These are phyloP conservation scores for Sus cebifrons DNA, from an alignment of 2,797 vertebrate species.

Conservation along the genomic window DNA sequence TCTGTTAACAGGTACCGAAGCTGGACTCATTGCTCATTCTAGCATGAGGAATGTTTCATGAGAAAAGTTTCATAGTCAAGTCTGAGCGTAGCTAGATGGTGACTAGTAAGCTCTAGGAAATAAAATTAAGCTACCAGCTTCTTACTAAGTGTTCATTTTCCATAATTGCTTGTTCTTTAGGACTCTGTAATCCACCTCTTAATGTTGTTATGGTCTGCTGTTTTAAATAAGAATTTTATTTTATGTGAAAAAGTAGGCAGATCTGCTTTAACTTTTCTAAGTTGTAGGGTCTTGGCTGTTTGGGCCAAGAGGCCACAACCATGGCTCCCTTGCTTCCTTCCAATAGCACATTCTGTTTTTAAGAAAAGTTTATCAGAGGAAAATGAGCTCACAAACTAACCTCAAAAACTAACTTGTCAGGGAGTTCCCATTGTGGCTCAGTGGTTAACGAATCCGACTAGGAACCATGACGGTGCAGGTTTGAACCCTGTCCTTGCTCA, in stretches of 20 bases:
- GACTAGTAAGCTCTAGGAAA: background rate
- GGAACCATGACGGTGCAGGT: too few species aligned
- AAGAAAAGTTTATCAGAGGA: background rate
- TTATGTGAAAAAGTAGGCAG: background rate
- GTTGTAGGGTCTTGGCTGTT: background rate
- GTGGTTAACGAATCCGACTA: too few species aligned
- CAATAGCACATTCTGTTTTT: background rate
- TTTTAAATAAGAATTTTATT: constrained; percentile 56
- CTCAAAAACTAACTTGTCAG: constrained; percentile 33
- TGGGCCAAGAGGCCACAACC: background rate
- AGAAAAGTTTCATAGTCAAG: background rate
- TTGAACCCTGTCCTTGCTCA: too few species aligned
- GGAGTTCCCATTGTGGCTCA: too few species aligned
- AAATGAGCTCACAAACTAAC: background rate
- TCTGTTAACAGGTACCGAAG: background rate
- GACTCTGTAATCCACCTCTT: background rate
- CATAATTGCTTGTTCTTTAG: background rate
- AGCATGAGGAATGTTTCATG: background rate
- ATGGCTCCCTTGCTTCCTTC: background rate
- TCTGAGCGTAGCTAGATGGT: background rate
- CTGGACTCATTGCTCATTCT: background rate
- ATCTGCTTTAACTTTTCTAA: constrained; percentile 25
- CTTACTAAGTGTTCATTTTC: background rate
- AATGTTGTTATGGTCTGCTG: background rate
- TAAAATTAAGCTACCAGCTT: background rate